Base-by-base conservation (phyloP, 1,140 invertebrate species). In the Camponotus floridanus region DNA sequence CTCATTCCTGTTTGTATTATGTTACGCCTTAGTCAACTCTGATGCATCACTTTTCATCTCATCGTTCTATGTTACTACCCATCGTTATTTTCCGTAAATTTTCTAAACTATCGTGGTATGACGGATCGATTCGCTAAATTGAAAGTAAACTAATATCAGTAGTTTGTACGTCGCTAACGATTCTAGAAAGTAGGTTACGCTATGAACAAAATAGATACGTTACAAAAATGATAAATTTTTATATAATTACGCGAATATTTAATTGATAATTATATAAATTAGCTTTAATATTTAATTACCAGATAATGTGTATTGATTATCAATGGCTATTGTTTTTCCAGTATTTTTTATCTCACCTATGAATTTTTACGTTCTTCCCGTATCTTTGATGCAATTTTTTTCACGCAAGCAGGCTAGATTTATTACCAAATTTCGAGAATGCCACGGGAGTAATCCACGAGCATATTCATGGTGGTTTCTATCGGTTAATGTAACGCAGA, bases 21-120 rank as follows among this genome's bases (percentile, higher is more conserved):
- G 67, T 81, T 81, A 81, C 79, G 73, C 73, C 67, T 73, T 73
- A 61, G 68, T 81, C 79, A 81, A 81, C 79, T 48, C 45, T 73
- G 67, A 73, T 31, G 55, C 79, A 68, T 61, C 55, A 55, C 55
- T 81, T 81, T 81, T 81, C 68, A 73, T 73, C 79, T 61, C 55
- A 81, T 73, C 79, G 26, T 31, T 81, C 67, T 73, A 71, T 13
- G 79, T 81, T 73, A 73, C 36, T 51, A 7, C 21, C 33, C 18
- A 33, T 15, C 68, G 79, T 73, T 73, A n/a, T 21, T 80, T 33
- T 26, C 26, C 33, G 67, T 73, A 81, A 81, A 83, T 57, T 83
- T 83, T 83, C 26, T 74, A 26, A 73, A 48, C 57, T 31, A 42
- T 74, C 68, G 31, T 26, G 18, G 11, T n/a, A 83, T 48, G 79